Evolutionary conservation across 2,113 vertebrate species (phyloP).

Genomic region (Pelodiscus sinensis): DNA sequence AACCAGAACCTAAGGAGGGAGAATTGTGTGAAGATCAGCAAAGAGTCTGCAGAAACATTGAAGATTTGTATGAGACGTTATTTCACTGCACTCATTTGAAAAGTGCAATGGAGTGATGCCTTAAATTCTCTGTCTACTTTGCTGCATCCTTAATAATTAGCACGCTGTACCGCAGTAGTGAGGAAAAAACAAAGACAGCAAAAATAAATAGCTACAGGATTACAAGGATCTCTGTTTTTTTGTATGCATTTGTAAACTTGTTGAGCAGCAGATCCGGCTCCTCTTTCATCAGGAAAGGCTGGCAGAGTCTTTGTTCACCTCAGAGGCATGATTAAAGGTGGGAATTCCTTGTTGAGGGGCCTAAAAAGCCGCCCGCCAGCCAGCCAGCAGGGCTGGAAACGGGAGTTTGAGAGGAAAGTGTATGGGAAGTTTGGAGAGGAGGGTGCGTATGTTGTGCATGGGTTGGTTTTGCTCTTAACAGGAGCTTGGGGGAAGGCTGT

Average conservation of each 20-base stretch:
- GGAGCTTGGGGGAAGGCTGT: background rate
- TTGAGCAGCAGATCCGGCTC: background rate
- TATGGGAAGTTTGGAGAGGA: background rate
- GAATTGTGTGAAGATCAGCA: background rate
- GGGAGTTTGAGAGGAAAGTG: background rate
- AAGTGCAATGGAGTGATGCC: constrained; percentile 35
- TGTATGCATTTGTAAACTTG: background rate
- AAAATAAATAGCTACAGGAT: background rate
- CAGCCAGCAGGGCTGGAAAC: background rate
- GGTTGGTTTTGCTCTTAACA: background rate
- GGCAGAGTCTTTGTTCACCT: background rate
- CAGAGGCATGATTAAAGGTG: background rate
- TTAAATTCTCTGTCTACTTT: constrained; percentile 29
- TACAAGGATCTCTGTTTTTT: background rate
- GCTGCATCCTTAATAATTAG: background rate
- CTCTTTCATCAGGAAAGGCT: background rate
- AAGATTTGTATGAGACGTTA: accelerated
- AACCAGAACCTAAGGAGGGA: background rate
- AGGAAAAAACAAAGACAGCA: background rate
- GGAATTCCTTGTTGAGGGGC: background rate
- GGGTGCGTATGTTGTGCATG: background rate
- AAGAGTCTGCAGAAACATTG: accelerated
- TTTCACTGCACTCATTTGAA: background rate
- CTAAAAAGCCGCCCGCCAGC: background rate
- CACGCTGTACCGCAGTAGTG: background rate